Evolutionary conservation across 2,888 invertebrate genomes (phyloP).

Genomic region (Monopis laevigella): DNA sequence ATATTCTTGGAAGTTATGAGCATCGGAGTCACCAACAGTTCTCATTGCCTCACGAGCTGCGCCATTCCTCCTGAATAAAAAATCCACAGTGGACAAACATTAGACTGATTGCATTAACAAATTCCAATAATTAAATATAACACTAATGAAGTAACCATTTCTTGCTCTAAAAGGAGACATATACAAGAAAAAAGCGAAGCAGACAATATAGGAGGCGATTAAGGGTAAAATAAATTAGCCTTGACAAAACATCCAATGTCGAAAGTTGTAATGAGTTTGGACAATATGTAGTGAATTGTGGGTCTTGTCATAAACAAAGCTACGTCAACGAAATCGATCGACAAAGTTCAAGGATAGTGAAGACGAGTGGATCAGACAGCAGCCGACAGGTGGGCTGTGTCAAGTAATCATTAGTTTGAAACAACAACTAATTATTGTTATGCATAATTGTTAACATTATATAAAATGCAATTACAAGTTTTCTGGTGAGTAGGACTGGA

Average conservation of each 20-base stretch:
- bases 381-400: background rate
- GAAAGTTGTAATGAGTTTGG: too few species aligned
- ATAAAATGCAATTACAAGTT: background rate
- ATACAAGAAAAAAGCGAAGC: too few species aligned
- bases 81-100: background rate
- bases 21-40: conserved; percentile 71
- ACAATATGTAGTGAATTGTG: background rate
- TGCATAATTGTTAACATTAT: background rate
- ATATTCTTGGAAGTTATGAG: conserved; percentile 92
- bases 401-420: background rate
- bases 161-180: too few species aligned
- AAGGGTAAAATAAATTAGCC: too few species aligned
- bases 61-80: conserved; percentile 81
- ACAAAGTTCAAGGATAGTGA: conserved; percentile 38
- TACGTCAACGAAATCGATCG: conserved; percentile 48
- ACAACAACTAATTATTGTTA: background rate
- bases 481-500: too few species aligned
- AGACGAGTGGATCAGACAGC: conserved; percentile 3
- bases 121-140: too few species aligned
- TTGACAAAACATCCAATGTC: too few species aligned
- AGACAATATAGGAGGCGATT: too few species aligned
- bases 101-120: background rate
- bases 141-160: too few species aligned
- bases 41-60: conserved; percentile 70
- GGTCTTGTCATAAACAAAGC: conserved; percentile 1